These are phyloP conservation scores for Schizaphis graminum DNA, from an alignment of 2,888 invertebrate species.

Conservation along the genomic window DNA sequence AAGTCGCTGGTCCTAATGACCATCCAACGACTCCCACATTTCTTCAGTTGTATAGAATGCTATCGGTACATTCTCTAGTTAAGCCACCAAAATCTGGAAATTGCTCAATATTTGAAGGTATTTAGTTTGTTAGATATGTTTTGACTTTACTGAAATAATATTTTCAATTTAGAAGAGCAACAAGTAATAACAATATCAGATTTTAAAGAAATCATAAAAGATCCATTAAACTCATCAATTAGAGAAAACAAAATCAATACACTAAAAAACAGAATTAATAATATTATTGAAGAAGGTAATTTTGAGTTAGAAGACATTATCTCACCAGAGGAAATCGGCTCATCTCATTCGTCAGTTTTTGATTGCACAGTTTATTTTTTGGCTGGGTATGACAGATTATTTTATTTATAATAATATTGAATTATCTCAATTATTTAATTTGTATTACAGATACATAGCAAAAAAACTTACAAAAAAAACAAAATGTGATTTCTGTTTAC, in stretches of 20 bases:
- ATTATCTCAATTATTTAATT: background rate
- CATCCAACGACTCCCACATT: background rate
- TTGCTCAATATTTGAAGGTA: constrained; percentile 26
- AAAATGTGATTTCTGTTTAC: constrained; percentile 10
- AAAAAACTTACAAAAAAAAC: background rate
- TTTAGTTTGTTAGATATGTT: background rate
- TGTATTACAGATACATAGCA: constrained; percentile 5
- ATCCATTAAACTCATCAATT: background rate
- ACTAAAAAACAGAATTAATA: background rate
- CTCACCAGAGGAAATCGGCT: background rate
- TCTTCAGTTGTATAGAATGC: background rate
- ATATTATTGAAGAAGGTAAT: background rate
- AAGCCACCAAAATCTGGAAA: constrained; percentile 19
- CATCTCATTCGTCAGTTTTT: background rate
- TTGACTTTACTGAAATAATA: background rate
- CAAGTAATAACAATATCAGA: background rate
- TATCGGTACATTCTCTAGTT: constrained; percentile 13
- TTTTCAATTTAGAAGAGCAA: constrained; percentile 1
- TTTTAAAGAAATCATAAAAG: constrained; percentile 4
- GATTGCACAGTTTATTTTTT: constrained; percentile 22
- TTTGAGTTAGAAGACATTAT: background rate
- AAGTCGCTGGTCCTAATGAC: background rate
- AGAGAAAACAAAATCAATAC: constrained; percentile 11
- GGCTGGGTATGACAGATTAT: background rate
- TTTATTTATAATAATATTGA: background rate